phyloP scores from a whole-genome alignment of 2,797 vertebrate species.

The Heliangelus exortis region DNA sequence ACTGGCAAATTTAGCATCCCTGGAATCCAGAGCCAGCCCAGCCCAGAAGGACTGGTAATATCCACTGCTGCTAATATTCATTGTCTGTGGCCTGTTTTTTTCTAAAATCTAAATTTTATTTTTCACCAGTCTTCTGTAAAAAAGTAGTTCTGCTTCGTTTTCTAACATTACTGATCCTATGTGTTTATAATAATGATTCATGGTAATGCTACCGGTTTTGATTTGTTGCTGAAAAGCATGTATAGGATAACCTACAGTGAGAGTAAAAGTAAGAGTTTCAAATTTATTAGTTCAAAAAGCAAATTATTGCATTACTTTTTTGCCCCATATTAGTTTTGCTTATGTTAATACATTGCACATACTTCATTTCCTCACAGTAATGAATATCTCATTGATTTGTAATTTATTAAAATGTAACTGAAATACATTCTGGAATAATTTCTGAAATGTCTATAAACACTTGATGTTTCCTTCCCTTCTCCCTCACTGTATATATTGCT shows the following conservation, averaged over 20 bases:
- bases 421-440: neutral
- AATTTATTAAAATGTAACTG: neutral
- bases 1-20: neutral
- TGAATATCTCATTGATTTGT: neutral
- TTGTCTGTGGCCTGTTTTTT: neutral
- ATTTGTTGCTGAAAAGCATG: neutral
- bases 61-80: neutral
- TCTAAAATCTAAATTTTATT: neutral
- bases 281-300: conserved; percentile 5
- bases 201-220: neutral
- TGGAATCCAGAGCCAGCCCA: neutral
- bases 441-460: neutral
- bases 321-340: neutral
- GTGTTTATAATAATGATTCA: neutral
- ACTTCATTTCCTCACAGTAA: neutral
- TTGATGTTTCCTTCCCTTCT: neutral
- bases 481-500: neutral
- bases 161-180: neutral
- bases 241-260: neutral
- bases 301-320: neutral
- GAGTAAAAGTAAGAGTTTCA: conserved; percentile 45
- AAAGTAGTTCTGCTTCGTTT: neutral
- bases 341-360: neutral
- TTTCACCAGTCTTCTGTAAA: neutral
- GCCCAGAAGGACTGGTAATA: too few relatives aligned